These are phyloP conservation scores for Orthonevra nobilis DNA, from an alignment of 2,888 invertebrate genomes.

Conservation along the genomic window DNA sequence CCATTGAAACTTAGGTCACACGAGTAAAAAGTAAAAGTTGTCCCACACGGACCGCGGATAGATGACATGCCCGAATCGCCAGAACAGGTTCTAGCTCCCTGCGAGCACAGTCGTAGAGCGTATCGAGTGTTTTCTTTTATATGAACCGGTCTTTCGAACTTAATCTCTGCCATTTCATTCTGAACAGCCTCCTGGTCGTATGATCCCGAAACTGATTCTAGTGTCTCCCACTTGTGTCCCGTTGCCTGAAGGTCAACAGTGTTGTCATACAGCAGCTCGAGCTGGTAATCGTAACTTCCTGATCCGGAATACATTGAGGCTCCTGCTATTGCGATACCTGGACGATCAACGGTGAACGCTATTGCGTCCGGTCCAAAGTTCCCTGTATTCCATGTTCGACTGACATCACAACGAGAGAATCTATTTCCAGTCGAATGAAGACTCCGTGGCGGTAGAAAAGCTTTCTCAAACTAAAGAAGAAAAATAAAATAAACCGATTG, in stretches of 20 bases:
- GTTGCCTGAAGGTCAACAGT: conserved; percentile 81
- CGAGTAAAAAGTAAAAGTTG: conserved; percentile 93
- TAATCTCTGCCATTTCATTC: conserved; percentile 93
- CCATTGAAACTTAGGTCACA: conserved; percentile 97
- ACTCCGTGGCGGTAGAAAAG: conserved; percentile 84
- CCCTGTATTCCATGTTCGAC: conserved; percentile 97
- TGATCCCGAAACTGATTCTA: conserved; percentile 91
- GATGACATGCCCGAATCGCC: conserved; percentile 95
- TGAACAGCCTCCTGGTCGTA: conserved; percentile 92
- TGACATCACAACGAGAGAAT: conserved; percentile 93
- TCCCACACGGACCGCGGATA: conserved; percentile 95
- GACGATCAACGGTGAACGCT: conserved; percentile 94
- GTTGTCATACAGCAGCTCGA: conserved; percentile 91
- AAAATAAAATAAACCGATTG: not conserved
- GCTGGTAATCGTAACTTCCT: conserved; percentile 93
- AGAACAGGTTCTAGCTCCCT: conserved; percentile 95
- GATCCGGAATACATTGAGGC: conserved; percentile 94
- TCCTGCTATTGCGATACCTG: conserved; percentile 94
- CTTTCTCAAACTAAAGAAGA: conserved; percentile 76
- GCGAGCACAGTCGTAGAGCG: conserved; percentile 92
- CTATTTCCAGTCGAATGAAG: conserved; percentile 92
- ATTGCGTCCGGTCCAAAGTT: conserved; percentile 98
- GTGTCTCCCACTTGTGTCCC: conserved; percentile 90
- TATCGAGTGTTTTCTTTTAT: conserved; percentile 95
- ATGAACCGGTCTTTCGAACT: conserved; percentile 92